Base-by-base conservation (phyloP, 2,113 vertebrate genomes). In the Pseudorectes ferrugineus region DNA sequence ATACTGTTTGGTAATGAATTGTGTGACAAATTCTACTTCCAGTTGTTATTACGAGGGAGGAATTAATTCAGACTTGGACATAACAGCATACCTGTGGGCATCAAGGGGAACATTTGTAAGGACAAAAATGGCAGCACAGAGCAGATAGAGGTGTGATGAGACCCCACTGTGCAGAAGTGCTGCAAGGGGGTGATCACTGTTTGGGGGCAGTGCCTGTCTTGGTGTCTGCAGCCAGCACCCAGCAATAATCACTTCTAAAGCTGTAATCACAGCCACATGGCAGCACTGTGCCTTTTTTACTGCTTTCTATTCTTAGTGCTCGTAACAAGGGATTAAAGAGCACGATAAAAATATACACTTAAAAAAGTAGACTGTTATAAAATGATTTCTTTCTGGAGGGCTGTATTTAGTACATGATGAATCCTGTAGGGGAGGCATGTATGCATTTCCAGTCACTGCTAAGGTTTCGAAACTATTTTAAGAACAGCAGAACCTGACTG, bases 391-490 rank as follows among this genome's bases (percentile, higher is more conserved):
- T 91, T 93, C 77, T 90, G 73, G 70, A 92, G 81, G 28, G 67
- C 93, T 80, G 71, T 89, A 66, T 81, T 88, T 93, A 92, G 80
- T 66, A 77, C 46, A 28, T 42, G 76, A 93, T 86, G 80, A 94
- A 63, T 88, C 72, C 46, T 92, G 55, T 21, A 82, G 49, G 33
- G 89, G 88, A 91, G 71, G 92, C 55, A 45, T 68, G 40, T 68
- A 23, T 93, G 54, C 45, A 6, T 61, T 92, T 78, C 72, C 81
- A 95, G 93, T 84, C 82, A 58, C 88, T 85, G 90, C 65, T 75
- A 88, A 84, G 89, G 71, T 92, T 92, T 87, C 20, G 20, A 84
- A 94, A 96, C 95, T 97, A 97, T 97, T 97, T 97, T 97, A 96
- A 92, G 96, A 93, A 78, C 84, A 85, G 80, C 83, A 95, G 91